Percentiles rank a stretch among this genome's conserved stretches.
Evolutionary conservation across 2,113 vertebrate species (phyloP).

Genomic region (Charadrius vociferus): DNA sequence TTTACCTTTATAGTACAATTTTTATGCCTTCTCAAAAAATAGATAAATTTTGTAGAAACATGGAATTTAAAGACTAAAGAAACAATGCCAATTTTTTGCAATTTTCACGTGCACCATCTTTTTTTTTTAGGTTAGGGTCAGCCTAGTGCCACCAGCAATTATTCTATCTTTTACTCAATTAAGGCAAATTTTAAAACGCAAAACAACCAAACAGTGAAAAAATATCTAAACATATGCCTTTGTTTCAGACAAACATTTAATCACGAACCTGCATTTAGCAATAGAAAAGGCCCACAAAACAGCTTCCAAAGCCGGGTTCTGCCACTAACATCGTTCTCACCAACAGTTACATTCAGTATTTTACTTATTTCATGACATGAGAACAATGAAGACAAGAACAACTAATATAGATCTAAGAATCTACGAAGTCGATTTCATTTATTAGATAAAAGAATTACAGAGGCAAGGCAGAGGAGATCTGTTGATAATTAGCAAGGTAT

Average conservation of each 20-base stretch:
- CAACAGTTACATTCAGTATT: background rate
- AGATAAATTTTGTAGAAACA: background rate
- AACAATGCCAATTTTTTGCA: background rate
- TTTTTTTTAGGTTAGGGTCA: background rate
- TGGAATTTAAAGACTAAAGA: background rate
- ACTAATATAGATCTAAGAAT: background rate
- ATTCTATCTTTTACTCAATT: background rate
- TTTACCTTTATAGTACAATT: background rate
- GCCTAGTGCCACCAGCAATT: background rate
- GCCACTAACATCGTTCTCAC: background rate
- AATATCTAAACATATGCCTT: background rate
- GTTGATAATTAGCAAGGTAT: background rate
- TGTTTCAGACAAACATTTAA: background rate
- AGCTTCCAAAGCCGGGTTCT: background rate
- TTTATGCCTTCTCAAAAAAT: background rate
- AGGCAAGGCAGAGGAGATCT: background rate
- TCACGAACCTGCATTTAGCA: background rate
- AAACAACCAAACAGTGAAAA: background rate
- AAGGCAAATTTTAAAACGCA: background rate
- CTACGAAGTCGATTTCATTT: background rate
- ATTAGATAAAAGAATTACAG: background rate
- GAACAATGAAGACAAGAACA: background rate
- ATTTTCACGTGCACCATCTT: background rate
- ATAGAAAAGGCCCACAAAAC: background rate
- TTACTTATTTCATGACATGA: background rate